Evolutionary conservation across 1,140 invertebrate genomes (phyloP), one percentile per base, ranked within the genome.

Genomic region (Coelopa frigida): DNA sequence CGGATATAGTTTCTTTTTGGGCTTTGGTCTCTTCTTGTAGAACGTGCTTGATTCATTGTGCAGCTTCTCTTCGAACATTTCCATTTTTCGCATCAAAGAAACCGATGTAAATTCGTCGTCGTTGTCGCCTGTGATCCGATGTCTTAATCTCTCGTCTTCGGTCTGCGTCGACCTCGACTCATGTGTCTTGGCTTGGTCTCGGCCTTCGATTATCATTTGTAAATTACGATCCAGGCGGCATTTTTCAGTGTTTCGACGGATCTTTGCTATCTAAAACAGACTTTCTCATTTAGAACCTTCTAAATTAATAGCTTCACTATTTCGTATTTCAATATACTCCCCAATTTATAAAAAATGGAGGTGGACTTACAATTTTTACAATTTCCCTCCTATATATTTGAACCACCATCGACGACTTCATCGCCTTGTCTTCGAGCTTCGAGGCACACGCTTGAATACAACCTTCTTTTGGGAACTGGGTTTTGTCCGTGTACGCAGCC

Each of bases 331-430:
- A n/a, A n/a, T n/a, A n/a, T n/a, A n/a, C n/a, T n/a, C n/a, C n/a
- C n/a, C n/a, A n/a, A n/a, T n/a, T n/a, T n/a, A n/a, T n/a, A n/a
- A n/a, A n/a, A n/a, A n/a, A n/a, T n/a, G n/a, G n/a, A 29, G 27
- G 14, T 36, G 7, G 31, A 43, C 11, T 40, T 49, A 68, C 61
- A 47, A 57, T 61, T 22, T 65, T 65, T 8, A 68, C 40, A 61
- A 68, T 68, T 14, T 46, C 49, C n/a, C 60, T 53, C 20, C 65
- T 59, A 45, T 68, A 68, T 2, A 62, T 21, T 21, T 56, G 53
- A 2, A 62, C 55, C 10, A 58, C 53, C 46, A 59, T 60, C 23
- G 56, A 61, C 4, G 58, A 55, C 22, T 61, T 54, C 0, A 65
- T 24, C 0, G 64, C 64, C 21, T 44, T 53, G 6, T 52, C 46